Conservation (phyloP, 2,888 invertebrate genomes). For the Drosophila setosimentum region DNA sequence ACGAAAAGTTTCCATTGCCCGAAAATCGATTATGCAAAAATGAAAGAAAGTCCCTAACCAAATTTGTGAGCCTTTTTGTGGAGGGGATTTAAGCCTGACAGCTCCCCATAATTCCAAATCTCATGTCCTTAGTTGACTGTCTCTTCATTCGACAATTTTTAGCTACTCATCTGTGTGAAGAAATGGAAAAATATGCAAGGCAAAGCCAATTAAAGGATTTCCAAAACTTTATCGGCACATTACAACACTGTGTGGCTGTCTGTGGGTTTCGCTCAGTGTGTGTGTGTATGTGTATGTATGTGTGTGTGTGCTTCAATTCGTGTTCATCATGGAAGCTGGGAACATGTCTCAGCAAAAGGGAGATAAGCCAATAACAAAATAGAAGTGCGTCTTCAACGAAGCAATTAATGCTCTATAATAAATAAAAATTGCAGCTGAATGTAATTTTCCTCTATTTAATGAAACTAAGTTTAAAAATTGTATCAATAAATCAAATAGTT, state of each 20-base stretch:
- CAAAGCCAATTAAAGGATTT: slow-evolving; percentile 81
- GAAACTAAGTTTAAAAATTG: background rate
- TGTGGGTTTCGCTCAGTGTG: background rate
- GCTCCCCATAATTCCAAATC: slow-evolving; percentile 33
- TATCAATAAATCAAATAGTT: background rate
- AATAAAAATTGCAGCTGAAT: background rate
- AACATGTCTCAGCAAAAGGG: slow-evolving; percentile 30
- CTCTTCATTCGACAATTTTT: slow-evolving; percentile 23
- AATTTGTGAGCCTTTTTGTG: slow-evolving; percentile 23
- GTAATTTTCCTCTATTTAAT: background rate
- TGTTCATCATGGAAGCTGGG: slow-evolving; percentile 3
- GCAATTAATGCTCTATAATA: background rate
- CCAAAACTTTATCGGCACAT: slow-evolving; percentile 69
- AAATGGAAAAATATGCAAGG: slow-evolving; percentile 23
- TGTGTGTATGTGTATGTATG: slow-evolving; percentile 1
- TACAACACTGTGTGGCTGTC: slow-evolving; percentile 18
- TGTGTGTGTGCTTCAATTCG: slow-evolving; percentile 12
- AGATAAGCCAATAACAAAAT: slow-evolving; percentile 52
- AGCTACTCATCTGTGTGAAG: slow-evolving; percentile 38
- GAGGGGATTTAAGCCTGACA: slow-evolving; percentile 18
- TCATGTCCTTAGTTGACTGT: slow-evolving; percentile 41
- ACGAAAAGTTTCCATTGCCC: slow-evolving; percentile 30
- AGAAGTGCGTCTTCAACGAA: slow-evolving; percentile 3
- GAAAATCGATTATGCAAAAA: slow-evolving; percentile 77
- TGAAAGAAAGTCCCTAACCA: slow-evolving; percentile 43